phyloP scores from a whole-genome alignment of 1,140 invertebrate genomes.

The Rhysida immarginata region DNA sequence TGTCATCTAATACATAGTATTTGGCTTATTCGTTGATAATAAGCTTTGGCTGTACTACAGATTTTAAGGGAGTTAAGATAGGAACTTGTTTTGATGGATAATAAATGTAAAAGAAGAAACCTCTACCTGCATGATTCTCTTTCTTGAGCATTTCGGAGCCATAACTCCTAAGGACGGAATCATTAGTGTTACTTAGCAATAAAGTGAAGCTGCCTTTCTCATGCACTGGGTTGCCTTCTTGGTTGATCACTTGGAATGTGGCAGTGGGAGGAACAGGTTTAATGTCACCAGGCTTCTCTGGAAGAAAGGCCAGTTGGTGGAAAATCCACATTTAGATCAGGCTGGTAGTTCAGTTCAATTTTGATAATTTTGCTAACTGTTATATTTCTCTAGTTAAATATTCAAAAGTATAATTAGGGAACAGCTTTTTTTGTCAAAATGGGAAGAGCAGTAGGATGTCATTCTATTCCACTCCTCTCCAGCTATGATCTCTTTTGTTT shows the following conservation, averaged over 20 bases:
- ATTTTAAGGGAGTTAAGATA: neutral
- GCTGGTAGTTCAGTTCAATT: too few species aligned
- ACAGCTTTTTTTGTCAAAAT: too few species aligned
- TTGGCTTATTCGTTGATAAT: too few species aligned
- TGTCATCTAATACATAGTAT: too few species aligned
- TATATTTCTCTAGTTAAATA: too few species aligned
- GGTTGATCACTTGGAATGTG: constrained; percentile 1
- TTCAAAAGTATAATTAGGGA: too few species aligned
- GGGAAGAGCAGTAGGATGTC: too few species aligned
- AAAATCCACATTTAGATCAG: neutral
- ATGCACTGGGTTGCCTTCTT: neutral
- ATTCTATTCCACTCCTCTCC: too few species aligned
- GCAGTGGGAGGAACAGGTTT: neutral
- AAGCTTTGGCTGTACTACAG: too few species aligned
- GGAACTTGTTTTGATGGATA: neutral
- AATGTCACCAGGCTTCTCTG: constrained; percentile 6
- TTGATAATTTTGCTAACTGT: too few species aligned
- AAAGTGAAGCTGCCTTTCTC: constrained; percentile 2
- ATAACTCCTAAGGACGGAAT: constrained; percentile 1
- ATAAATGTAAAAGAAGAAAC: too few species aligned
- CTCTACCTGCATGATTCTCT: constrained; percentile 3
- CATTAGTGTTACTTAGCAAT: neutral
- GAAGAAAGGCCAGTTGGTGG: neutral
- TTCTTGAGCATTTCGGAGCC: neutral
- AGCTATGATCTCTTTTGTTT: too few species aligned